Percentiles rank a stretch among this genome's conserved stretches.
phyloP scores from a whole-genome alignment of 2,888 invertebrate species.

The Drosophila antonietae region DNA sequence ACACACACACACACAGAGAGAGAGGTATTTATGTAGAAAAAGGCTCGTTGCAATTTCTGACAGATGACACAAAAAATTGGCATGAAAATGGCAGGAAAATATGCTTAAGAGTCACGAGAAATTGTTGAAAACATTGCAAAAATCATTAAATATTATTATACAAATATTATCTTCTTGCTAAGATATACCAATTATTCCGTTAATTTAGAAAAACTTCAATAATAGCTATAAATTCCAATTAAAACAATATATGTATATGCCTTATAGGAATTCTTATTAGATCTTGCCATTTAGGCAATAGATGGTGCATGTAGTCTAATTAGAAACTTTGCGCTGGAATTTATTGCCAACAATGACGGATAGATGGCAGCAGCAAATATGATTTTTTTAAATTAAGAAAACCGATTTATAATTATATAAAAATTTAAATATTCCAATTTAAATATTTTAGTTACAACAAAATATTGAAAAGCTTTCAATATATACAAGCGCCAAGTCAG shows the following conservation, averaged over 20 bases:
- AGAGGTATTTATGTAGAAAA: not conserved
- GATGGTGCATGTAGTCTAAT: not conserved
- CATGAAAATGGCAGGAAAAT: not conserved
- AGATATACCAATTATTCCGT: not conserved
- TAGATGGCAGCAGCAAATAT: not conserved
- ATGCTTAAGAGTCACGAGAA: not conserved
- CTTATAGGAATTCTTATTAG: not conserved
- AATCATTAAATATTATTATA: too few species aligned
- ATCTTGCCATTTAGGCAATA: not conserved
- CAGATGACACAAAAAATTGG: constrained; percentile 40
- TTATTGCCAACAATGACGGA: not conserved
- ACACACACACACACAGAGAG: constrained; percentile 33
- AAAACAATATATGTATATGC: not conserved
- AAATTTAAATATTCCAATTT: too few species aligned
- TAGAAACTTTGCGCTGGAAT: not conserved
- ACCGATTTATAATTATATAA: too few species aligned
- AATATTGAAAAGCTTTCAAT: too few species aligned
- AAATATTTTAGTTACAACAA: too few species aligned
- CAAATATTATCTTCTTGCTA: too few species aligned
- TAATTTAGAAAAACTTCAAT: not conserved
- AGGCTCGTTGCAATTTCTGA: constrained; percentile 28
- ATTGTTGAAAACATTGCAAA: not conserved
- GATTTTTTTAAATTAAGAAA: too few species aligned
- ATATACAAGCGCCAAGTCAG: too few species aligned
- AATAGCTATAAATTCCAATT: not conserved